These are phyloP conservation scores for Hylaeus anthracinus DNA, from an alignment of 1,140 invertebrate species.

Conservation along the genomic window DNA sequence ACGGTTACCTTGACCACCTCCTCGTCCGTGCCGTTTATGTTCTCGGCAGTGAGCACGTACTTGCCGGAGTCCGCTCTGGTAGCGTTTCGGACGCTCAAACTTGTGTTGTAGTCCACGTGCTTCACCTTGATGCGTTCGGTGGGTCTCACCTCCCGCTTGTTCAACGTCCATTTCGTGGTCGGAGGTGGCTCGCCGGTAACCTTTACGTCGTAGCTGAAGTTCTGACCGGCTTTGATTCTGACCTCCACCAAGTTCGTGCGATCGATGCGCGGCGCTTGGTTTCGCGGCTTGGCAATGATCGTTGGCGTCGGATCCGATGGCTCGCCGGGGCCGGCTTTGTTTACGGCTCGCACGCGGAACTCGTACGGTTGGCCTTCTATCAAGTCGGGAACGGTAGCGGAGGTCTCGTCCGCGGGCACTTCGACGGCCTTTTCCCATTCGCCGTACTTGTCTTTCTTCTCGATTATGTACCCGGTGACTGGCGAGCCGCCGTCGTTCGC, in stretches of 20 bases:
- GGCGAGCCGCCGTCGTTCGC: constrained; percentile 92
- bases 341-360: constrained; percentile 94
- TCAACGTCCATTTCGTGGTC: constrained; percentile 92
- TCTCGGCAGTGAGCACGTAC: constrained; percentile 96
- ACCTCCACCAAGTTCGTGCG: constrained; percentile 92
- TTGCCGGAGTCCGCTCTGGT: constrained; percentile 93
- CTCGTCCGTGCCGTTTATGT: constrained; percentile 94
- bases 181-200: constrained; percentile 95
- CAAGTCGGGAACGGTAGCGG: constrained; percentile 92
- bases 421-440: constrained; percentile 96
- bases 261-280: constrained; percentile 93
- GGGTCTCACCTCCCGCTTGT: constrained; percentile 87
- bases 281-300: constrained; percentile 94
- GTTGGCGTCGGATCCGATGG: constrained; percentile 93
- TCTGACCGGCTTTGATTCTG: constrained; percentile 94
- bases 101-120: constrained; percentile 94
- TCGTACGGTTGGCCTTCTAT: constrained; percentile 95
- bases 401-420: constrained; percentile 89
- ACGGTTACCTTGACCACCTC: constrained; percentile 96
- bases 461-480: constrained; percentile 92
- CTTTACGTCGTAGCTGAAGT: constrained; percentile 90
- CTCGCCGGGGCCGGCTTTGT: constrained; percentile 96
- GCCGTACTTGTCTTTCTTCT: constrained; percentile 97
- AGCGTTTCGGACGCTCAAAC: constrained; percentile 92
- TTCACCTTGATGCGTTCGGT: constrained; percentile 88